Conservation (phyloP, 2,113 vertebrate species). For the Grallaria varia region DNA sequence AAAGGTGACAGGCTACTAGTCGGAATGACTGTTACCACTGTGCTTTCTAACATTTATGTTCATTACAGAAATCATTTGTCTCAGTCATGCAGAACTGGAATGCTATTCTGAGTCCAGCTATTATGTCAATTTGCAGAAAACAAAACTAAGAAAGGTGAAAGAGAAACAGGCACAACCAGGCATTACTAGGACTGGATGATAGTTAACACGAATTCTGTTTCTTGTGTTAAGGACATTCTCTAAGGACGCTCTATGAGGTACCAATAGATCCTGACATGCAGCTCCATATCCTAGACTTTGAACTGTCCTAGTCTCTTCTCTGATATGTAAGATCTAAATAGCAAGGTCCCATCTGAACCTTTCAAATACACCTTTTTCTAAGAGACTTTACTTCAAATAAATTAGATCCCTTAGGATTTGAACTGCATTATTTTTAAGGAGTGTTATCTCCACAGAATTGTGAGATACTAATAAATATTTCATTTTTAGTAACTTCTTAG, state of each 20-base stretch:
- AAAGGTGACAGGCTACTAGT: not conserved
- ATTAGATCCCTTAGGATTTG: constrained; percentile 17
- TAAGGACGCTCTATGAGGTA: not conserved
- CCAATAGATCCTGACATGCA: not conserved
- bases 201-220: not conserved
- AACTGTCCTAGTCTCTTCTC: not conserved
- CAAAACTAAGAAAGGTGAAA: not conserved
- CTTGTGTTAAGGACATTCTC: not conserved
- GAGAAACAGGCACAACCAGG: not conserved
- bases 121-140: not conserved
- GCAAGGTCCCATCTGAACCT: not conserved
- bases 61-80: not conserved
- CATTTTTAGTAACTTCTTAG: constrained; percentile 20
- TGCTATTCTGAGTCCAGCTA: not conserved
- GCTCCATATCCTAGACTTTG: not conserved
- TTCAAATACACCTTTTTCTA: constrained; percentile 4
- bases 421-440: constrained; percentile 26
- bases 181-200: not conserved
- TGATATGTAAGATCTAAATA: constrained; percentile 10
- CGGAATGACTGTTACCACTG: not conserved
- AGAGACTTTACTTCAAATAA: constrained; percentile 37
- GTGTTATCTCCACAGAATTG: not conserved
- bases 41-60: not conserved
- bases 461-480: constrained; percentile 38
- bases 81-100: not conserved